Percentiles rank a stretch among this genome's conserved stretches.
phyloP scores from a whole-genome alignment of 2,888 invertebrate species.

The Dasysyrphus albostriatus region DNA sequence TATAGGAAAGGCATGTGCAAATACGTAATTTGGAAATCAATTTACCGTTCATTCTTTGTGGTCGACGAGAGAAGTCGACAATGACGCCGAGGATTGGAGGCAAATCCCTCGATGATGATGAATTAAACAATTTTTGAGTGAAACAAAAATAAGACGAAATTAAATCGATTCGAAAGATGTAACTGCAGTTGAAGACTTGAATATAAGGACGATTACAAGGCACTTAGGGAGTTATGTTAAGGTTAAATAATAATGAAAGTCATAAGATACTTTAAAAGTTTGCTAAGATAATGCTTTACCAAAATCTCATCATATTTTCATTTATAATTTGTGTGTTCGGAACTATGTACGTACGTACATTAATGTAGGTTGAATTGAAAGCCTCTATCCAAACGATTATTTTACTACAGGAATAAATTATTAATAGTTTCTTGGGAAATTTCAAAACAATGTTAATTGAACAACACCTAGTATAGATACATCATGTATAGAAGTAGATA shows the following conservation, averaged over 20 bases:
- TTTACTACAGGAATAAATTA: slow-evolving; percentile 2
- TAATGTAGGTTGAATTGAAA: neutral
- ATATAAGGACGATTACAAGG: neutral
- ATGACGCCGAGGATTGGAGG: neutral
- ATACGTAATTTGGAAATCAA: slow-evolving; percentile 41
- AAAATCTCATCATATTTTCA: neutral
- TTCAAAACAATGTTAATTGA: slow-evolving; percentile 18
- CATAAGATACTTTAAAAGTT: neutral
- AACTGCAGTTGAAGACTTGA: neutral
- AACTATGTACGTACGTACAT: neutral
- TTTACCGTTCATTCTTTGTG: slow-evolving; percentile 39
- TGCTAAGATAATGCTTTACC: neutral
- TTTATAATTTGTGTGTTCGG: slow-evolving; percentile 8
- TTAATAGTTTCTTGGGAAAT: slow-evolving; percentile 19
- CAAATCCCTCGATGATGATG: slow-evolving; percentile 15
- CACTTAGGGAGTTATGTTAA: neutral
- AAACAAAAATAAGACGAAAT: neutral
- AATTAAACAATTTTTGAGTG: slow-evolving; percentile 27
- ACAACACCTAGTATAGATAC: neutral
- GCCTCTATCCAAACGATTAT: neutral
- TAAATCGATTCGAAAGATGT: slow-evolving; percentile 7
- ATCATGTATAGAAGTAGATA: neutral
- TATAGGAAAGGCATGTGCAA: slow-evolving; percentile 14
- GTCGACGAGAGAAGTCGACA: neutral
- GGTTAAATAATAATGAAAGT: neutral